These are phyloP conservation scores for Drosophila siamana DNA, from an alignment of 2,888 invertebrate species.

Conservation along the genomic window DNA sequence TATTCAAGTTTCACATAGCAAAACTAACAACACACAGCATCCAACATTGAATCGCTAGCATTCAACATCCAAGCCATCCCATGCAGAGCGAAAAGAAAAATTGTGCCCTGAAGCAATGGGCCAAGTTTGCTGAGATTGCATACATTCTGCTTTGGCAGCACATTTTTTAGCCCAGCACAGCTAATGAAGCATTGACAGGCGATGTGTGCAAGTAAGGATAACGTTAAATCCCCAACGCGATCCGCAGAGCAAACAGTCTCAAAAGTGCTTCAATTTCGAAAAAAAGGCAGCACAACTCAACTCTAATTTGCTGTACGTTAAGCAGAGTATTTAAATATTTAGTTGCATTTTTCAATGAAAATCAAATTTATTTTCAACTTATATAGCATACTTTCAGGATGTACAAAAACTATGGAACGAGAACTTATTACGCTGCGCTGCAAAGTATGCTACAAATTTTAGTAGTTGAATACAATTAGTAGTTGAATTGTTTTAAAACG, in stretches of 20 bases:
- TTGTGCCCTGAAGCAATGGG: conserved; percentile 45
- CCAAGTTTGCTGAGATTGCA: conserved; percentile 72
- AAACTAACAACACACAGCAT: conserved; percentile 29
- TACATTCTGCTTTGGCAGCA: conserved; percentile 76
- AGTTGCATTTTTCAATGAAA: neutral
- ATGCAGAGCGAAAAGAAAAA: conserved; percentile 32
- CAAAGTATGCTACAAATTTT: too few relatives aligned
- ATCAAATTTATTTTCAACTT: too few relatives aligned
- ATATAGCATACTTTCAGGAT: too few relatives aligned
- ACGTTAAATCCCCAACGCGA: conserved; percentile 11
- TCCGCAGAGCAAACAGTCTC: conserved; percentile 24
- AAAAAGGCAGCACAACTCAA: conserved; percentile 4
- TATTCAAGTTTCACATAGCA: conserved; percentile 68
- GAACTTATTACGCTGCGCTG: too few relatives aligned
- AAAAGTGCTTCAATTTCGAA: conserved; percentile 42
- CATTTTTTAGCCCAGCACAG: conserved; percentile 67
- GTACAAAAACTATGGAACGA: too few relatives aligned
- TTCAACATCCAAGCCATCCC: conserved; percentile 5
- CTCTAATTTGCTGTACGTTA: neutral
- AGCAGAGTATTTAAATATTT: neutral
- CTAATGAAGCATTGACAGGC: conserved; percentile 72
- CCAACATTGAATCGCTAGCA: too few relatives aligned
- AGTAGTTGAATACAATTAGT: too few relatives aligned
- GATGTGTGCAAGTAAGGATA: conserved; percentile 39
- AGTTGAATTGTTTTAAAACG: too few relatives aligned